Evolutionary conservation across 2,888 invertebrate species (phyloP).

Genomic region (Imbricaverruca yamaguchii): DNA sequence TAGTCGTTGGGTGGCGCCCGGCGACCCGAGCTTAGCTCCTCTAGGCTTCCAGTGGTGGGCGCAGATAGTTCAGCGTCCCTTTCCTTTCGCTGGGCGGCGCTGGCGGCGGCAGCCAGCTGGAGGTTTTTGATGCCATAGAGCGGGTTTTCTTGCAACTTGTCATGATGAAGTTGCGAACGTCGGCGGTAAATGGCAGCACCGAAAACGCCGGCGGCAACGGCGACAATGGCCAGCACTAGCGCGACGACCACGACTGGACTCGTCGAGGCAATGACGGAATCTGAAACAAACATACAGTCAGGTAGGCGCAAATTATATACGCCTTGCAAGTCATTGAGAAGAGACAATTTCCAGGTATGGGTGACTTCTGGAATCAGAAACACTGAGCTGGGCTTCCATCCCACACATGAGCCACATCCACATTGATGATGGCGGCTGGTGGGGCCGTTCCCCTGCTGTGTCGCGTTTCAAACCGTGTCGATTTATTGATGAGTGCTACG

Average conservation of each 20-base stretch:
- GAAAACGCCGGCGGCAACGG: not conserved
- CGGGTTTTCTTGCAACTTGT: not conserved
- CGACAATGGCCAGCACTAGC: not conserved
- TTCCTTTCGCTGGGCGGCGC: not conserved
- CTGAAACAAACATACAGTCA: not conserved
- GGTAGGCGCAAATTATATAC: no score
- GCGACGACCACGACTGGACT: not conserved
- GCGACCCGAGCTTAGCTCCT: not conserved
- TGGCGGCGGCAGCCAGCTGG: constrained; percentile 11
- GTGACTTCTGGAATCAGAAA: no score
- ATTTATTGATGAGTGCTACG: no score
- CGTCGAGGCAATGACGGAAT: not conserved
- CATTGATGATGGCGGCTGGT: no score
- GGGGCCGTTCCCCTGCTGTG: no score
- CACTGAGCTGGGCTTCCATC: no score
- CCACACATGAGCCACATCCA: no score
- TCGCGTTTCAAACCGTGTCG: no score
- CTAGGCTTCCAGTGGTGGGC: not conserved
- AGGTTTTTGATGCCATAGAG: constrained; percentile 7
- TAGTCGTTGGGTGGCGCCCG: not conserved
- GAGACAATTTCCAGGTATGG: no score
- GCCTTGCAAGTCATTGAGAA: no score
- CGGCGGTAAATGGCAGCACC: not conserved
- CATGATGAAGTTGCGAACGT: not conserved
- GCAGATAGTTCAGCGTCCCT: not conserved